Conservation (phyloP, 2,888 invertebrate genomes). For the Xylota sylvarum region DNA sequence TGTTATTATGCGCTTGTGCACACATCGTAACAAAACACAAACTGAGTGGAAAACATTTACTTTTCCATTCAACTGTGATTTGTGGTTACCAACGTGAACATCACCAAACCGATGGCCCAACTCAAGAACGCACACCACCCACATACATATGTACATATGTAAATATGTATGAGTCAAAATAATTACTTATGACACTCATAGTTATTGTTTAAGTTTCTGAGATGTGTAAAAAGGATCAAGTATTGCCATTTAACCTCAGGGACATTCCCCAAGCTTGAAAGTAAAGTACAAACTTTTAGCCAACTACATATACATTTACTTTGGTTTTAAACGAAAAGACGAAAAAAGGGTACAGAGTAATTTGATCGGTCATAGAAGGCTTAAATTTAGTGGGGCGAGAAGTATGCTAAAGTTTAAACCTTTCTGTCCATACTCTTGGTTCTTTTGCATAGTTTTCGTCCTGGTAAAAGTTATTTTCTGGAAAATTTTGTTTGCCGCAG, state of each 20-base stretch:
- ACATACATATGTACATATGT: background rate
- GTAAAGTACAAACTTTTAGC: conserved; percentile 23
- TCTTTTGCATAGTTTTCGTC: conserved; percentile 14
- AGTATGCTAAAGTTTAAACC: conserved; percentile 13
- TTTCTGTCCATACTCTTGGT: background rate
- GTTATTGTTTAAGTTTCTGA: conserved; percentile 56
- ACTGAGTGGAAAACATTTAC: conserved; percentile 55
- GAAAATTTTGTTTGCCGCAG: conserved; percentile 8
- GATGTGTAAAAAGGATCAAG: conserved; percentile 66
- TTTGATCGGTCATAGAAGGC: conserved; percentile 10
- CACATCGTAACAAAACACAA: conserved; percentile 36
- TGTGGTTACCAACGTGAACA: conserved; percentile 44
- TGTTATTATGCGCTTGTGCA: conserved; percentile 25
- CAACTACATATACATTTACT: background rate
- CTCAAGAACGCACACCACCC: background rate
- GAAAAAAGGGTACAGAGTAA: background rate
- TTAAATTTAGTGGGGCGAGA: background rate
- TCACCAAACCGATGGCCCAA: conserved; percentile 7
- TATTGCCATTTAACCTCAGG: conserved; percentile 51
- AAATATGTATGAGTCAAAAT: conserved; percentile 40
- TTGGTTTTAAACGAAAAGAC: background rate
- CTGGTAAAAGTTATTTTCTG: background rate
- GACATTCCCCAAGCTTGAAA: conserved; percentile 1
- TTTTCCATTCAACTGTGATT: conserved; percentile 50
- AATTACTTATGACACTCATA: conserved; percentile 63